Conservation (phyloP, 2,797 vertebrate species). For the Knipowitschia caucasica region DNA sequence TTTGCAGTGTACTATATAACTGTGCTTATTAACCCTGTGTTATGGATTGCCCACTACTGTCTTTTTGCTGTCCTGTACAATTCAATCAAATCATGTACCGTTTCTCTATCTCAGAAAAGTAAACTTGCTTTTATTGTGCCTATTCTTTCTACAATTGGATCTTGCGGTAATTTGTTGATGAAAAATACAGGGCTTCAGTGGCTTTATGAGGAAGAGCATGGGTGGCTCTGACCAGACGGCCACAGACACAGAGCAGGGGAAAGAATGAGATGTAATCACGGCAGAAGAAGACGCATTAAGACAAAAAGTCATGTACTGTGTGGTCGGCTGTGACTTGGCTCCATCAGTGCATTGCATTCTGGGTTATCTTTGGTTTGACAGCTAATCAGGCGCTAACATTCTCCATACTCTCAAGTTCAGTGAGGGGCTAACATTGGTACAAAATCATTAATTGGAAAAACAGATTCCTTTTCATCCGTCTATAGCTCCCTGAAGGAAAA, state of each 20-base stretch:
- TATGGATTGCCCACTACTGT: no score
- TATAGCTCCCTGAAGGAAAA: slow-evolving; percentile 4
- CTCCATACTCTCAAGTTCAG: slow-evolving; percentile 23
- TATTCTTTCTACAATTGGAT: slow-evolving; percentile 45
- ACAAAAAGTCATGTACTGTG: slow-evolving; percentile 18
- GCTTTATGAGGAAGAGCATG: slow-evolving; percentile 12
- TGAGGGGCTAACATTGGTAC: slow-evolving; percentile 17
- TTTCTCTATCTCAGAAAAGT: not conserved
- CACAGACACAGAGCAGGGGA: slow-evolving; percentile 7
- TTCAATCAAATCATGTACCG: not conserved
- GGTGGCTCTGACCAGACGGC: slow-evolving; percentile 1
- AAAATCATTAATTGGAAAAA: slow-evolving; percentile 22
- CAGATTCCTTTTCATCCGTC: slow-evolving; percentile 35
- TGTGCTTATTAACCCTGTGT: no score
- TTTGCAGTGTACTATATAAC: no score
- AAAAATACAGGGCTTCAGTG: slow-evolving; percentile 44
- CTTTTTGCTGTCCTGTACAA: no score
- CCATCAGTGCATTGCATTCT: slow-evolving; percentile 41
- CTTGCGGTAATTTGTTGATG: slow-evolving; percentile 38
- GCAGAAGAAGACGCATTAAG: slow-evolving; percentile 17
- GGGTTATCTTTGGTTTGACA: slow-evolving; percentile 37
- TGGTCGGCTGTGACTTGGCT: slow-evolving; percentile 53
- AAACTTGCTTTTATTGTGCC: slow-evolving; percentile 7
- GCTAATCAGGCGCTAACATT: slow-evolving; percentile 19
- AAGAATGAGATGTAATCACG: slow-evolving; percentile 26